phyloP scores from a whole-genome alignment of 2,113 vertebrate species.

The Loxodonta africana region DNA sequence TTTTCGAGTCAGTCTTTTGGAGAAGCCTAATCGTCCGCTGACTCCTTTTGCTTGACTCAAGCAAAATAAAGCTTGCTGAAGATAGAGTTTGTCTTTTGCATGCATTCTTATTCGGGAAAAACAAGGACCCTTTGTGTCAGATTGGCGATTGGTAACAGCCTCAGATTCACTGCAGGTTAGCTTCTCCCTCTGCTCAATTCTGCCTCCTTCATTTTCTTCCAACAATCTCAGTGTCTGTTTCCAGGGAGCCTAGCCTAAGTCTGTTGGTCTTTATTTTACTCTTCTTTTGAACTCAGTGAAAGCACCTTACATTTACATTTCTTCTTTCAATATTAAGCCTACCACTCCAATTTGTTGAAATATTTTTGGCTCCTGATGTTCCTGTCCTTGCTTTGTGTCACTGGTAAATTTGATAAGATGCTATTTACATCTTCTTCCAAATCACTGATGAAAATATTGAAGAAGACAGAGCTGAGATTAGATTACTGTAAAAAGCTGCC shows the following conservation, averaged over 20 bases:
- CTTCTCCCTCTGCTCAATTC: background rate
- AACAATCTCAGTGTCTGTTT: background rate
- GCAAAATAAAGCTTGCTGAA: too few relatives aligned
- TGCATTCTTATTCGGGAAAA: too few relatives aligned
- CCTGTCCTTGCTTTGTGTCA: slow-evolving; percentile 55
- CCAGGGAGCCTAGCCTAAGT: background rate
- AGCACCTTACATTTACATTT: background rate
- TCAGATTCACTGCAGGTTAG: background rate
- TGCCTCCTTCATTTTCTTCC: background rate
- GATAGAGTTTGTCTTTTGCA: too few relatives aligned
- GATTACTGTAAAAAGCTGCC: slow-evolving; percentile 59
- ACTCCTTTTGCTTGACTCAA: too few relatives aligned
- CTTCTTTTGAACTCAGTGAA: background rate
- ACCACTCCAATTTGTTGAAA: slow-evolving; percentile 48
- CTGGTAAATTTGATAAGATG: slow-evolving; percentile 73
- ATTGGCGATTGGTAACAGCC: too few relatives aligned
- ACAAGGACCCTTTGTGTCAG: too few relatives aligned
- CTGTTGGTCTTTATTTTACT: background rate
- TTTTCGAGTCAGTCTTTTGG: too few relatives aligned
- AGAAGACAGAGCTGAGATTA: slow-evolving; percentile 67
- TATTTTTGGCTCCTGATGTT: slow-evolving; percentile 29
- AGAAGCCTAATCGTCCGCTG: too few relatives aligned
- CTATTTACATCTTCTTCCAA: slow-evolving; percentile 65
- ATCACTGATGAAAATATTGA: slow-evolving; percentile 72
- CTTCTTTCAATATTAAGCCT: slow-evolving; percentile 27